These are phyloP conservation scores for Copidosoma floridanum DNA, from an alignment of 1,140 invertebrate species.

Conservation along the genomic window DNA sequence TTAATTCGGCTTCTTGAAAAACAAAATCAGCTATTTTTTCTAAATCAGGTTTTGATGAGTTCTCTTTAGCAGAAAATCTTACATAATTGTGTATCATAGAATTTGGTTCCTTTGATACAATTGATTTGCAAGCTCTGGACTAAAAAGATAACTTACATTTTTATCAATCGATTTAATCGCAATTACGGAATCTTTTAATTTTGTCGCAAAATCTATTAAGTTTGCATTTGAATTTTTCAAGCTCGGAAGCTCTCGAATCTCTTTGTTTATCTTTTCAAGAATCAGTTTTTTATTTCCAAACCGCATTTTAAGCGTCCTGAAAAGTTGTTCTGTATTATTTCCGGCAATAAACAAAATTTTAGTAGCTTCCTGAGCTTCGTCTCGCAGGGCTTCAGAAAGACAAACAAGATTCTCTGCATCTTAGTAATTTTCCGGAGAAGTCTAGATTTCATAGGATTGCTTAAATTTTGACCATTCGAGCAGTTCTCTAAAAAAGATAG, in stretches of 20 bases:
- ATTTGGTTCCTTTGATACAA: neutral
- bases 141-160: too few relatives aligned
- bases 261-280: neutral
- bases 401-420: too few relatives aligned
- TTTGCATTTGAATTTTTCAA: neutral
- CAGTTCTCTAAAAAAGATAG: too few relatives aligned
- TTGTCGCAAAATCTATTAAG: neutral
- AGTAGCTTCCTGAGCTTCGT: neutral
- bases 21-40: neutral
- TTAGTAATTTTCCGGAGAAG: too few relatives aligned
- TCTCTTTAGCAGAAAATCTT: neutral
- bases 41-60: neutral
- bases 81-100: neutral
- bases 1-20: neutral
- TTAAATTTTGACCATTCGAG: too few relatives aligned
- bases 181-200: neutral
- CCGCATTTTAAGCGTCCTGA: neutral
- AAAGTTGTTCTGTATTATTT: neutral
- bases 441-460: too few relatives aligned
- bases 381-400: too few relatives aligned
- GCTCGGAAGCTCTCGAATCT: neutral
- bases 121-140: neutral
- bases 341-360: neutral
- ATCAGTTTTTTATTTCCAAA: neutral
- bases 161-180: neutral